Conservation (phyloP, 2,888 invertebrate genomes). For the Zaprionus lineosus region DNA sequence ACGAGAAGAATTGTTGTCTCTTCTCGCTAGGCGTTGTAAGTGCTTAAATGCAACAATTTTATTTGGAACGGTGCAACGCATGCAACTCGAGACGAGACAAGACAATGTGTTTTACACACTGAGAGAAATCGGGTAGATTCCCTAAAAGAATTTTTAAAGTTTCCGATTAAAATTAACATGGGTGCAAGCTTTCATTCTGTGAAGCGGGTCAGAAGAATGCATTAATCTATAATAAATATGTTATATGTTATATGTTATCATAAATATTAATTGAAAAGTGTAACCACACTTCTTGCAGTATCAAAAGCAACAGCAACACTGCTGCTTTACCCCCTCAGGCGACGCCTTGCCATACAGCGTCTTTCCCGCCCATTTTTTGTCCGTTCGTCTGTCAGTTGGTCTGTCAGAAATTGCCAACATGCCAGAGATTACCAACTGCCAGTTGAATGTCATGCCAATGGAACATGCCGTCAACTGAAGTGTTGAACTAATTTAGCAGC, state of each 20-base stretch:
- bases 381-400: conserved; percentile 53
- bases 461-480: conserved; percentile 82
- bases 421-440: conserved; percentile 82
- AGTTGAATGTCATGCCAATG: conserved; percentile 81
- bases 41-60: conserved; percentile 77
- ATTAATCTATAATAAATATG: too few species aligned
- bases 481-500: conserved; percentile 83
- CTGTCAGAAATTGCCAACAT: conserved; percentile 80
- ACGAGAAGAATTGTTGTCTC: conserved; percentile 24
- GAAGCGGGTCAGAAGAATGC: too few species aligned
- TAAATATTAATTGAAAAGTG: too few species aligned
- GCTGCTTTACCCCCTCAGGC: too few species aligned
- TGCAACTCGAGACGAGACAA: conserved; percentile 52
- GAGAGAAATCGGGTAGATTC: too few species aligned
- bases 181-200: too few species aligned
- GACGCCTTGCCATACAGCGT: conserved; percentile 26
- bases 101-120: conserved; percentile 52
- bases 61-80: conserved; percentile 63
- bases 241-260: too few species aligned
- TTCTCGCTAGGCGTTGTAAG: conserved; percentile 60
- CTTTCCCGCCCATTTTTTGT: conserved; percentile 17
- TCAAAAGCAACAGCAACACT: conserved; percentile 24
- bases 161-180: too few species aligned
- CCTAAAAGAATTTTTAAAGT: too few species aligned
- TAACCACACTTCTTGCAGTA: conserved; percentile 28